Evolutionary conservation across 2,113 vertebrate species (phyloP), one percentile per base, ranked within the genome.

Genomic region (Epinephelus moara): DNA sequence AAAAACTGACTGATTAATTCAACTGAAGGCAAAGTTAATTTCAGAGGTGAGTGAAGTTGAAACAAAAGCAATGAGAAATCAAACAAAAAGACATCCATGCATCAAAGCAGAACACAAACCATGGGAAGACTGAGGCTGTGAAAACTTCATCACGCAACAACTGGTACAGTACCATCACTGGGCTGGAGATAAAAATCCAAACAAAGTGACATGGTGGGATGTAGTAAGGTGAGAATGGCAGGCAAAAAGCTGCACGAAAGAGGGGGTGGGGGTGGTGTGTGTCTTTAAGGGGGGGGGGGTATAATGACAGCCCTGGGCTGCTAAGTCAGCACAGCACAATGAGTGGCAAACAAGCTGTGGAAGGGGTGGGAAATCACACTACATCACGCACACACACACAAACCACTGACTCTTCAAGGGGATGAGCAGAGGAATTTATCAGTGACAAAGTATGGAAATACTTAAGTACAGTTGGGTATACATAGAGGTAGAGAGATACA

Each of bases 81-180:
- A 82, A 79, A 83, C 14, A 62, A 56, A 78, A 70, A 78, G 6
- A 81, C 23, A 45, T 80, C 6, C 88, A 88, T 86, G 84, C 88
- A 72, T 80, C 37, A 69, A 64, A 84, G 57, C 64, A 78, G 23
- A 79, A 83, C 21, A 70, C 57, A 66, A 82, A 81, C 18, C 40
- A 80, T 49, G 25, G 11, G 42, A 47, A 53, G 57, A 66, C 7
- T 53, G 42, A 70, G 50, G 64, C 33, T 57, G 33, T 73, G 76
- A 73, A 66, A 70, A 60, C 61, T 4, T 68, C 23, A 75, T 66
- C 70, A 75, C 25, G 21, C 57, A 74, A 72, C 21, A 60, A 68
- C 70, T 53, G 70, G 7, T 18, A 78, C 63, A 71, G 47, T 8
- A 45, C 23, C 47, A 81, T 60, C 71, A 68, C 57, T n/a, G 53